Conservation (phyloP, 1,140 invertebrate species). For the Drosophila mojavensis region DNA sequence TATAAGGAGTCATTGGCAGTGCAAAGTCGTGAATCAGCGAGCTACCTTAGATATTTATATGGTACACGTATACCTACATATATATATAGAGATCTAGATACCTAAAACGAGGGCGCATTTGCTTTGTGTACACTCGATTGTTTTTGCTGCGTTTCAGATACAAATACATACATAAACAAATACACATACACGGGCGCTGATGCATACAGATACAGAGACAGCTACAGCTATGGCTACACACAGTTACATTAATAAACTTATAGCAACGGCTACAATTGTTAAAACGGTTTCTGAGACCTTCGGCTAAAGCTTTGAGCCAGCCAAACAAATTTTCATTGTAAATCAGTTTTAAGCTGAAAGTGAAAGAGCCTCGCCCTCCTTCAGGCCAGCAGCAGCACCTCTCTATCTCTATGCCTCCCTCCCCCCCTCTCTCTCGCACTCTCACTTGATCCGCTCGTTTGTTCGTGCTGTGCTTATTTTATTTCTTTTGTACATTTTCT, state of each 20-base stretch:
- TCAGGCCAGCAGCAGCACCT: not conserved
- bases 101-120: constrained; percentile 4
- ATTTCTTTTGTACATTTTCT: too few species aligned
- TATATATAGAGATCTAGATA: not conserved
- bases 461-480: not conserved
- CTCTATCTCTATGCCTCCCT: not conserved
- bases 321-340: constrained; percentile 8
- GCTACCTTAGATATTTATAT: too few species aligned
- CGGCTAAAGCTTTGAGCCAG: not conserved
- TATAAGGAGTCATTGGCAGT: too few species aligned
- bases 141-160: not conserved
- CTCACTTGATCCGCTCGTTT: not conserved
- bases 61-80: not conserved
- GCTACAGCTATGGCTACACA: not conserved
- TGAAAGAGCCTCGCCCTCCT: constrained; percentile 37
- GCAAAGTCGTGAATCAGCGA: too few species aligned
- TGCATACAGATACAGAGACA: not conserved
- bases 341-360: constrained; percentile 31
- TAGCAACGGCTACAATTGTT: constrained; percentile 8
- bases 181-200: not conserved
- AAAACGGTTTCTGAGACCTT: constrained; percentile 23
- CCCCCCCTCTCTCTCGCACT: not conserved
- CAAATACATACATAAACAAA: not conserved
- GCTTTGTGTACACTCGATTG: constrained; percentile 5
- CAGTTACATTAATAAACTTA: not conserved